These are phyloP conservation scores for Lasioglossum albipes DNA, from an alignment of 1,140 invertebrate genomes.

Conservation along the genomic window DNA sequence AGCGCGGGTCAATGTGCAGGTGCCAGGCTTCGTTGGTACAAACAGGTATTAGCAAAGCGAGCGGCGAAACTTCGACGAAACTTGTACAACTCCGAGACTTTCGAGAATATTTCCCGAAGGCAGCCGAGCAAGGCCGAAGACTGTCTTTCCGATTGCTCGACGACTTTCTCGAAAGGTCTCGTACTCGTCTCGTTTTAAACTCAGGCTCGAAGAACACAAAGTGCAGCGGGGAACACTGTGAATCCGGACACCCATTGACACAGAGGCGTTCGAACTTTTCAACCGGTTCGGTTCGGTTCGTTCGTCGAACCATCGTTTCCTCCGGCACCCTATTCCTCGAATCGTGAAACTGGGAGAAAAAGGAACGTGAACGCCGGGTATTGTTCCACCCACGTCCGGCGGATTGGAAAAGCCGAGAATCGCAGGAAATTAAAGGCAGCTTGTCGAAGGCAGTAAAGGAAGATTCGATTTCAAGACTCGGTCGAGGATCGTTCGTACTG, in stretches of 20 bases:
- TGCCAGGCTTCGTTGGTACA: background rate
- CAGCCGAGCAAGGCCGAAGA: too few species aligned
- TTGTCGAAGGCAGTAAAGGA: slow-evolving; percentile 40
- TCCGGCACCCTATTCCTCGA: slow-evolving; percentile 14
- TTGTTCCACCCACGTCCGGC: slow-evolving; percentile 49
- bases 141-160: background rate
- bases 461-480: slow-evolving; percentile 38
- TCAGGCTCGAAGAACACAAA: too few species aligned
- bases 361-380: slow-evolving; percentile 26
- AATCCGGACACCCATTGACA: background rate
- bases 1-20: background rate
- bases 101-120: background rate
- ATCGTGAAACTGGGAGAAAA: slow-evolving; percentile 10
- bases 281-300: background rate
- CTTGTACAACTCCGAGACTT: background rate
- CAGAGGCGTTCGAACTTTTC: background rate
- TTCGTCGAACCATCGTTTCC: slow-evolving; percentile 9
- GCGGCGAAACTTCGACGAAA: slow-evolving; percentile 1
- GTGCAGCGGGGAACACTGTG: background rate
- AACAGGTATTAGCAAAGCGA: background rate
- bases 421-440: slow-evolving; percentile 62
- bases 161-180: slow-evolving; percentile 7
- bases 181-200: background rate
- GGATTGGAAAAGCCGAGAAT: slow-evolving; percentile 53
- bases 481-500: slow-evolving; percentile 7